phyloP scores from a whole-genome alignment of 2,797 vertebrate species.

The Hippocampus kuda region DNA sequence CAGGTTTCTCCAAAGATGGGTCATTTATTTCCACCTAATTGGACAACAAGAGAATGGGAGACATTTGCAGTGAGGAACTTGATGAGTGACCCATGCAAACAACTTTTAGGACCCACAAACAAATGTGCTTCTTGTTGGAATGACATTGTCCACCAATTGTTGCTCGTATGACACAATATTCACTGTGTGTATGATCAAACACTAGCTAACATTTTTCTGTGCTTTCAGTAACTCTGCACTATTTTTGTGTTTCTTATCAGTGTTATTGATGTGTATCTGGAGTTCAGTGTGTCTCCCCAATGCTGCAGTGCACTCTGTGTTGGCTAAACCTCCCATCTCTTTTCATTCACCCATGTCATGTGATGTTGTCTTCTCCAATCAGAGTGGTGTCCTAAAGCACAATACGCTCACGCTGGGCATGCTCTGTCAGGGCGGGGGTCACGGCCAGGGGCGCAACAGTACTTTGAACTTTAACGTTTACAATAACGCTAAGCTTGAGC shows the following conservation, averaged over 20 bases:
- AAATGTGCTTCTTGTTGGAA: conserved; percentile 1
- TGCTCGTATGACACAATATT: conserved; percentile 49
- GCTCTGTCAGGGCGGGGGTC: conserved; percentile 95
- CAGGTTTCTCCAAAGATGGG: neutral
- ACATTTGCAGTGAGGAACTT: neutral
- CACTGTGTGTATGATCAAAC: conserved; percentile 48
- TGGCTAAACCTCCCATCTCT: conserved; percentile 39
- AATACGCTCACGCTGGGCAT: conserved; percentile 99
- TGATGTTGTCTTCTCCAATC: conserved; percentile 99
- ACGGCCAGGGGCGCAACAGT: conserved; percentile 93
- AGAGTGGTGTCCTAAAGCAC: conserved; percentile 99
- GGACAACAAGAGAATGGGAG: neutral
- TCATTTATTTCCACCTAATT: neutral
- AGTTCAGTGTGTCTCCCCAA: conserved; percentile 67
- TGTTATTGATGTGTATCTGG: conserved; percentile 57
- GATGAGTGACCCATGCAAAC: neutral
- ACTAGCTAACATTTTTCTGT: conserved; percentile 63
- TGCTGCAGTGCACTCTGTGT: conserved; percentile 51
- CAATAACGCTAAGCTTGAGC: conserved; percentile 99
- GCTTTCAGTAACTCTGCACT: conserved; percentile 64
- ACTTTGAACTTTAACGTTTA: conserved; percentile 98
- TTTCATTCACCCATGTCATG: conserved; percentile 79
- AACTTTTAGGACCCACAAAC: no score
- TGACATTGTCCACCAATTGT: conserved; percentile 27
- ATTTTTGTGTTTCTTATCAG: conserved; percentile 53